phyloP scores from a whole-genome alignment of 2,113 vertebrate genomes.

The Bettongia penicillata region DNA sequence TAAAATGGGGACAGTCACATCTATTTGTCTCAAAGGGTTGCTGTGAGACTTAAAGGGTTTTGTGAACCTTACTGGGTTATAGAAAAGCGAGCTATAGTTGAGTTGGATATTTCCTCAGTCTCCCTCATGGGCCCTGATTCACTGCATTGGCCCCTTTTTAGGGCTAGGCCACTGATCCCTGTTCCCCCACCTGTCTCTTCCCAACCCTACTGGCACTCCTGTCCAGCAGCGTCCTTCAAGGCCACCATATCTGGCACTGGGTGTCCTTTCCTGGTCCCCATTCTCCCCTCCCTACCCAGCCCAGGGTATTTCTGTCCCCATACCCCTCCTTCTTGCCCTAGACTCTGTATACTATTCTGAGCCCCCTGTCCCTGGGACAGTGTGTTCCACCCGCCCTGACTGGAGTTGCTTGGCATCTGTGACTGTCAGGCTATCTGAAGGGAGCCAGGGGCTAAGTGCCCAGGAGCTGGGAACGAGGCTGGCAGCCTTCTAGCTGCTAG shows the following conservation, averaged over 20 bases:
- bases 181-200: not conserved
- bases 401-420: not conserved
- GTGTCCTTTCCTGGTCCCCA: not conserved
- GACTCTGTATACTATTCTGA: not conserved
- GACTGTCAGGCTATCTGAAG: not conserved
- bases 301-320: not conserved
- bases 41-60: not conserved
- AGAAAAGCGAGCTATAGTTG: not conserved
- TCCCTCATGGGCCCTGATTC: not conserved
- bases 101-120: not conserved
- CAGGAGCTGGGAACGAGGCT: not conserved
- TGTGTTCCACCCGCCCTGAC: not conserved
- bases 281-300: not conserved
- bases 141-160: not conserved
- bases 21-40: not conserved
- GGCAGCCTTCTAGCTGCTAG: not conserved
- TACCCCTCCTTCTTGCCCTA: not conserved
- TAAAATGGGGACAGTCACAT: not conserved
- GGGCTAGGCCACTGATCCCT: not conserved
- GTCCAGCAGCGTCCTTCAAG: not conserved
- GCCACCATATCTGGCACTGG: not conserved
- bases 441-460: not conserved
- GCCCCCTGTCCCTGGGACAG: not conserved
- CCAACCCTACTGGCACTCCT: not conserved
- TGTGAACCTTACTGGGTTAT: not conserved